A percentile compares a stretch with the other conserved stretches of the same genome.
These are phyloP conservation scores for Anabacerthia variegaticeps DNA, from an alignment of 2,797 vertebrate species.

Conservation along the genomic window DNA sequence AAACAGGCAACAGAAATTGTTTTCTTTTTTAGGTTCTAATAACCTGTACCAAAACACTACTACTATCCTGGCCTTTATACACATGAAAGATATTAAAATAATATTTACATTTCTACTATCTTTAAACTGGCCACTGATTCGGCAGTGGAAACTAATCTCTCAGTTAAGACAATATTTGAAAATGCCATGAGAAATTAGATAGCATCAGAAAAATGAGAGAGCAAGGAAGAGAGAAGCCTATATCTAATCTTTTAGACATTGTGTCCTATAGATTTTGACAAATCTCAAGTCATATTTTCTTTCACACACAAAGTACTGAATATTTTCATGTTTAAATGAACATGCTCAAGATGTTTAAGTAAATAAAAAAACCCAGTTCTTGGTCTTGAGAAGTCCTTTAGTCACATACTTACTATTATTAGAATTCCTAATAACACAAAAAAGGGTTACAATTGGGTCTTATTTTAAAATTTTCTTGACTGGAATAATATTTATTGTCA, in stretches of 20 bases:
- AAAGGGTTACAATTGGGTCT: background rate
- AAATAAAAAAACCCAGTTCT: background rate
- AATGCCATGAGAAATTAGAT: background rate
- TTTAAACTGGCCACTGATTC: background rate
- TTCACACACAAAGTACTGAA: background rate
- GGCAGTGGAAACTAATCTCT: background rate
- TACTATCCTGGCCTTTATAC: fast-evolving
- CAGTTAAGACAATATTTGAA: background rate
- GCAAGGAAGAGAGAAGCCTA: background rate
- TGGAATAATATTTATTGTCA: background rate
- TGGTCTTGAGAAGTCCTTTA: background rate
- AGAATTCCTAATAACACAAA: background rate
- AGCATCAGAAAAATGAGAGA: background rate
- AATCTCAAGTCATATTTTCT: background rate
- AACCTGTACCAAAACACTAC: background rate
- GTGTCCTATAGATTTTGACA: background rate
- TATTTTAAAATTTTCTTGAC: background rate
- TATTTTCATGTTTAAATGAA: background rate
- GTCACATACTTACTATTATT: background rate
- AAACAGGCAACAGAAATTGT: background rate
- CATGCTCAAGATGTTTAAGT: background rate
- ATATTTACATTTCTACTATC: background rate
- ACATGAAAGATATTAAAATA: background rate
- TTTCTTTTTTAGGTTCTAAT: background rate
- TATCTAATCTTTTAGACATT: background rate